Evolutionary conservation across 2,797 vertebrate genomes (phyloP).

Genomic region (Squalus acanthias): DNA sequence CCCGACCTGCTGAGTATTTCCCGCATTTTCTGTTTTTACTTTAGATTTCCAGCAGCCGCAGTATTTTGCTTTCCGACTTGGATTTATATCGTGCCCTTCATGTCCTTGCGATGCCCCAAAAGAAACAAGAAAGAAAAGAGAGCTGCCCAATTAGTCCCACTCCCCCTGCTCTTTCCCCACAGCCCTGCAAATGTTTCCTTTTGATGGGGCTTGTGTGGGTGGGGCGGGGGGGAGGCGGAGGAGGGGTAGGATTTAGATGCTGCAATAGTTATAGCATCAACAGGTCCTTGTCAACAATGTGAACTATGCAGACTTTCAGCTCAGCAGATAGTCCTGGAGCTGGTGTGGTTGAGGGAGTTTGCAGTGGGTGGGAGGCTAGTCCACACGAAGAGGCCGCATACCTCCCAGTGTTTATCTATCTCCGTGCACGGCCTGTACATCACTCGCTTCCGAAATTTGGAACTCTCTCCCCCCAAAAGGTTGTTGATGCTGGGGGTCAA

Average conservation of each 20-base stretch:
- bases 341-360: neutral
- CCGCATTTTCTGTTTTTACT: too few species aligned
- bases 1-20: too few species aligned
- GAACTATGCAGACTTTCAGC: neutral
- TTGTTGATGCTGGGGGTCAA: neutral
- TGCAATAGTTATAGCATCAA: neutral
- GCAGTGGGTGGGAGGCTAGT: neutral
- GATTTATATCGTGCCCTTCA: too few species aligned
- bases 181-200: neutral
- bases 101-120: too few species aligned
- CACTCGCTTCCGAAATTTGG: neutral
- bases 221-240: neutral
- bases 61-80: too few species aligned
- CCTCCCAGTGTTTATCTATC: too few species aligned
- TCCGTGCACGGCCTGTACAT: neutral
- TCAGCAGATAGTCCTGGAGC: neutral
- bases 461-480: neutral
- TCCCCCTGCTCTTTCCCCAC: neutral
- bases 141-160: neutral
- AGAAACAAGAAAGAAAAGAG: too few species aligned
- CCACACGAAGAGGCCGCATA: neutral
- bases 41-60: too few species aligned
- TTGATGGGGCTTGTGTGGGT: neutral
- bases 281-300: neutral
- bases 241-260: too few species aligned